Evolutionary conservation across 2,113 vertebrate species (phyloP).

Genomic region (Chitala chitala): DNA sequence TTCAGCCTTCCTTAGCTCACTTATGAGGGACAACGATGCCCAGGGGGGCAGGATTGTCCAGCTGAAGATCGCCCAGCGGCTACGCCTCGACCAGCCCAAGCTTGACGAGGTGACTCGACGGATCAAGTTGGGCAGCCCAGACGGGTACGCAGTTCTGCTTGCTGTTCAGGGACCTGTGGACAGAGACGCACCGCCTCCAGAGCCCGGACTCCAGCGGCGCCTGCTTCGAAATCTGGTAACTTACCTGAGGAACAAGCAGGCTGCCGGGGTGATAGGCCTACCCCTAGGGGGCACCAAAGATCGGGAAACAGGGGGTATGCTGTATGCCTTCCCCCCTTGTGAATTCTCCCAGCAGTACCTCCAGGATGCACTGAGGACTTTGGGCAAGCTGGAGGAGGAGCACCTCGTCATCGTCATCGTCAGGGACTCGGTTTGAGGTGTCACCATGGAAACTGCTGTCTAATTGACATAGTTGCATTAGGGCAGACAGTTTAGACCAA

Average conservation of each 20-base stretch:
- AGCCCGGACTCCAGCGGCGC: conserved; percentile 87
- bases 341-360: conserved; percentile 95
- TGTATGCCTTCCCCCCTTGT: conserved; percentile 94
- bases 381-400: conserved; percentile 90
- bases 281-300: conserved; percentile 82
- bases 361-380: conserved; percentile 81
- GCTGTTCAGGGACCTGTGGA: conserved; percentile 78
- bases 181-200: conserved; percentile 58
- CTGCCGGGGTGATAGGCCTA: conserved; percentile 92
- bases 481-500: neutral
- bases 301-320: conserved; percentile 81
- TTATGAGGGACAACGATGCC: conserved; percentile 73
- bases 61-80: conserved; percentile 95
- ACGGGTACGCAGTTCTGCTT: conserved; percentile 84
- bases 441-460: neutral
- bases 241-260: conserved; percentile 98
- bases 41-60: conserved; percentile 71
- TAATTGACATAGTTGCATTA: neutral
- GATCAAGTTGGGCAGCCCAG: conserved; percentile 83
- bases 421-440: conserved; percentile 77
- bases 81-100: conserved; percentile 92
- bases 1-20: conserved; percentile 68
- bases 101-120: conserved; percentile 91
- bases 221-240: conserved; percentile 95
- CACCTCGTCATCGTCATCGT: conserved; percentile 96